A percentile compares a stretch with the other conserved stretches of the same genome.
These are phyloP conservation scores for Portunus trituberculatus DNA, from an alignment of 1,140 invertebrate species.

Conservation along the genomic window DNA sequence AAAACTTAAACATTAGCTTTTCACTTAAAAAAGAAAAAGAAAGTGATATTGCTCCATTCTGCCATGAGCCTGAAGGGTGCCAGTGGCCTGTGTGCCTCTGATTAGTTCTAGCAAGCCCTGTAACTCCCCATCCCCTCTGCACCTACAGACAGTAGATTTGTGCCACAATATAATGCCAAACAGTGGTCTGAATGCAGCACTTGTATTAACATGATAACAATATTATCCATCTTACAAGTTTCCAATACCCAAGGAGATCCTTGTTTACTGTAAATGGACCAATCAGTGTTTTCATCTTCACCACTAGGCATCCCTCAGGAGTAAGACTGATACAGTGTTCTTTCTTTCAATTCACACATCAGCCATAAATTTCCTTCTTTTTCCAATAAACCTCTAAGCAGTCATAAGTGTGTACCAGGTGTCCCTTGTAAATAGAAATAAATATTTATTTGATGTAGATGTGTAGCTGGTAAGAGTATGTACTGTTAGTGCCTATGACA, in stretches of 20 bases:
- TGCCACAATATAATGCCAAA: neutral
- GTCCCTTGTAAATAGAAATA: slow-evolving; percentile 44
- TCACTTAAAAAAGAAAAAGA: neutral
- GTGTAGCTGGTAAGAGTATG: neutral
- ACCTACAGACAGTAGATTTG: neutral
- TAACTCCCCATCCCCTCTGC: neutral
- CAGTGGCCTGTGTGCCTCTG: neutral
- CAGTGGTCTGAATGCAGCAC: neutral
- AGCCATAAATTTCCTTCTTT: slow-evolving; percentile 4
- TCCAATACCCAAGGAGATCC: neutral
- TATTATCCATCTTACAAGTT: neutral
- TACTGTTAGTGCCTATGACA: slow-evolving; percentile 65
- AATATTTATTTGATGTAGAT: slow-evolving; percentile 56
- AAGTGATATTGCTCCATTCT: neutral
- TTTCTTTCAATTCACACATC: neutral
- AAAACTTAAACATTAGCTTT: neutral
- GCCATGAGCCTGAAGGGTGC: neutral
- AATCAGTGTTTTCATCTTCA: slow-evolving; percentile 1
- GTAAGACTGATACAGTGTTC: neutral
- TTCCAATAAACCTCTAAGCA: slow-evolving; percentile 4
- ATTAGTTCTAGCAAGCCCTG: neutral
- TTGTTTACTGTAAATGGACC: neutral
- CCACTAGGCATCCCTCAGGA: slow-evolving; percentile 8
- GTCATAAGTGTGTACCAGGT: slow-evolving; percentile 40
- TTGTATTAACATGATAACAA: neutral